Percentiles rank a stretch among this genome's conserved stretches.
Conservation (phyloP, 2,888 invertebrate species). For the Campoplex nolae region DNA sequence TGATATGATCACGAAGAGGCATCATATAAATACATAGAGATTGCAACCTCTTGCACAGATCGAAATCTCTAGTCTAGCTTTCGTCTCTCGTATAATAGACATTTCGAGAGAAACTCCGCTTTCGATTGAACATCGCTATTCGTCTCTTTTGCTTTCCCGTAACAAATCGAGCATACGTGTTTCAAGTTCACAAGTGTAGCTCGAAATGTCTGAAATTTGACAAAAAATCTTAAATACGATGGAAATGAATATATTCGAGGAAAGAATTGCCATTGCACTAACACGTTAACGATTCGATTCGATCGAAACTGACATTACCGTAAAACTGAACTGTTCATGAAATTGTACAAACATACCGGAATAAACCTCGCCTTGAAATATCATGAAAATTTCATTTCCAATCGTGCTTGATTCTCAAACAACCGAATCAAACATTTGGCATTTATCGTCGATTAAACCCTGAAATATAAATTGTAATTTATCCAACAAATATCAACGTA, state of each 20-base stretch:
- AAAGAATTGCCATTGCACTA: no score
- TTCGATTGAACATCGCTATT: neutral
- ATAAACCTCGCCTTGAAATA: neutral
- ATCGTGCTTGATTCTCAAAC: neutral
- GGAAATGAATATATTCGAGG: neutral
- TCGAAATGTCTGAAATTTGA: neutral
- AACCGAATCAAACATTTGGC: neutral
- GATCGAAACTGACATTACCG: neutral
- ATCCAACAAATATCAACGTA: neutral
- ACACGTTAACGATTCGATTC: neutral
- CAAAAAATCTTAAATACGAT: neutral
- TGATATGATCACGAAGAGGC: slow-evolving; percentile 28
- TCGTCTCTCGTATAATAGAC: slow-evolving; percentile 23
- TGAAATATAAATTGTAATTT: neutral
- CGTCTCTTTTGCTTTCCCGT: neutral
- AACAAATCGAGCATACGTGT: neutral
- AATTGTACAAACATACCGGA: neutral
- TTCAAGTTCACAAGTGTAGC: neutral
- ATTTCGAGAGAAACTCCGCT: neutral
- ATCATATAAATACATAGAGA: slow-evolving; percentile 19
- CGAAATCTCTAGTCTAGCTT: slow-evolving; percentile 43
- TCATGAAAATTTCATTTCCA: neutral
- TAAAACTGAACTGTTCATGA: neutral
- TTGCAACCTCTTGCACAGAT: slow-evolving; percentile 14
- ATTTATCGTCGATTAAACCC: neutral